Evolutionary conservation across 2,113 vertebrate species (phyloP).

Genomic region (Gymnorhina tibicen): DNA sequence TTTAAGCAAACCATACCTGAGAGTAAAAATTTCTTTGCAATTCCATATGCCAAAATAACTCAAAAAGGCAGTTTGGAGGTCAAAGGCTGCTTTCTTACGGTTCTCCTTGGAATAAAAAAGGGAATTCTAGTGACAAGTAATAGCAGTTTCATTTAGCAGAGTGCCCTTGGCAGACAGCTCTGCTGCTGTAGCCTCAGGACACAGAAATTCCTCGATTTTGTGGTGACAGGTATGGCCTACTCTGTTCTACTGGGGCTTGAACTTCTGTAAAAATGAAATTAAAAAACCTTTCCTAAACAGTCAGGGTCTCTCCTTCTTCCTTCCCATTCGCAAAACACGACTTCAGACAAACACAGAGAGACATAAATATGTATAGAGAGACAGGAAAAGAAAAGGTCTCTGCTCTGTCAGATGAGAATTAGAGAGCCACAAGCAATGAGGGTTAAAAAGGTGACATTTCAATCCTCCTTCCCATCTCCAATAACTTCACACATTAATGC

Average conservation of each 20-base stretch:
- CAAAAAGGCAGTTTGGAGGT: background rate
- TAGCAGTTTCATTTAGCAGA: background rate
- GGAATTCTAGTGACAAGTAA: background rate
- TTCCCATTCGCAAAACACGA: background rate
- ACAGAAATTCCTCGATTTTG: background rate
- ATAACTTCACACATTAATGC: background rate
- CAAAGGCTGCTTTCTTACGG: background rate
- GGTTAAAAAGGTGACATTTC: background rate
- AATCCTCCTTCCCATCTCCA: background rate
- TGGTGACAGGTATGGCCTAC: background rate
- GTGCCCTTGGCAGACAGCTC: background rate
- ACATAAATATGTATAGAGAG: background rate
- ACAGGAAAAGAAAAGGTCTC: background rate
- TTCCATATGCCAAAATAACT: background rate
- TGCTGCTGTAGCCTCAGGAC: background rate
- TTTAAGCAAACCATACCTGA: background rate
- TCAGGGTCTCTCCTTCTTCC: background rate
- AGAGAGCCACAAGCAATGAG: background rate
- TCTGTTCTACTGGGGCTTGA: background rate
- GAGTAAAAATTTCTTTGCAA: background rate
- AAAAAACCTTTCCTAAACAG: background rate
- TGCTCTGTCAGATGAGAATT: background rate
- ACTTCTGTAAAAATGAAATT: background rate
- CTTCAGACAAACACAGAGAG: background rate
- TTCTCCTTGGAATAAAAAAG: background rate